Conservation (phyloP, 1,140 invertebrate species). For the Sycophaga agraensis region DNA sequence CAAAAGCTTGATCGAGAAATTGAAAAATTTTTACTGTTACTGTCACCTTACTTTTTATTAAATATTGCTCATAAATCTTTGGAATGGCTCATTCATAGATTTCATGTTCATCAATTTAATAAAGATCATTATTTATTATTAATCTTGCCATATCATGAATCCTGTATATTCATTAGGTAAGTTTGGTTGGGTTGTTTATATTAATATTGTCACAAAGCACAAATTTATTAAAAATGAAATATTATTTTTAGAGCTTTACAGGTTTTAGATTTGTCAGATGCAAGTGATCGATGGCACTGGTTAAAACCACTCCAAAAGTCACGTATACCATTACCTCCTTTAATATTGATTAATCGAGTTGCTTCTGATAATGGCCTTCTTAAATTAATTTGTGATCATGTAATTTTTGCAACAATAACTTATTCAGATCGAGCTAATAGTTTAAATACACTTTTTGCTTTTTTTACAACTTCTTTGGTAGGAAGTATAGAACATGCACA, state of each 20-base stretch:
- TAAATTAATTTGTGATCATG: constrained; percentile 72
- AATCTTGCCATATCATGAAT: constrained; percentile 89
- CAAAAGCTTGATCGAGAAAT: constrained; percentile 74
- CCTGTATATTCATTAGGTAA: constrained; percentile 79
- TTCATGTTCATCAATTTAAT: constrained; percentile 86
- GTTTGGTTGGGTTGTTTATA: constrained; percentile 1
- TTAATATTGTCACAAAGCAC: constrained; percentile 1
- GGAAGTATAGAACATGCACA: constrained; percentile 65
- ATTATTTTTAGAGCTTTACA: constrained; percentile 68
- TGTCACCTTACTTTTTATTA: constrained; percentile 86
- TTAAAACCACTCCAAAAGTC: constrained; percentile 71
- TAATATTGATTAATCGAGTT: constrained; percentile 72
- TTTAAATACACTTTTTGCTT: constrained; percentile 73
- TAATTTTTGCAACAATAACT: constrained; percentile 67
- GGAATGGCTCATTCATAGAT: constrained; percentile 91
- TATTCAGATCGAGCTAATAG: constrained; percentile 62
- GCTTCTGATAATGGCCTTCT: constrained; percentile 69
- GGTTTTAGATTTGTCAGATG: constrained; percentile 67
- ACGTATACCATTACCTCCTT: constrained; percentile 70
- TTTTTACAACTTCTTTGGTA: constrained; percentile 73
- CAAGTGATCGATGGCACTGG: constrained; percentile 76
- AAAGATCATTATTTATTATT: constrained; percentile 75
- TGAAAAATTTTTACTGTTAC: constrained; percentile 74
- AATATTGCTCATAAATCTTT: constrained; percentile 84
- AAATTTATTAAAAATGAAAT: constrained; percentile 8